Evolutionary conservation across 2,888 invertebrate genomes (phyloP), one percentile per base, ranked within the genome.

Genomic region (Erebia aethiops): DNA sequence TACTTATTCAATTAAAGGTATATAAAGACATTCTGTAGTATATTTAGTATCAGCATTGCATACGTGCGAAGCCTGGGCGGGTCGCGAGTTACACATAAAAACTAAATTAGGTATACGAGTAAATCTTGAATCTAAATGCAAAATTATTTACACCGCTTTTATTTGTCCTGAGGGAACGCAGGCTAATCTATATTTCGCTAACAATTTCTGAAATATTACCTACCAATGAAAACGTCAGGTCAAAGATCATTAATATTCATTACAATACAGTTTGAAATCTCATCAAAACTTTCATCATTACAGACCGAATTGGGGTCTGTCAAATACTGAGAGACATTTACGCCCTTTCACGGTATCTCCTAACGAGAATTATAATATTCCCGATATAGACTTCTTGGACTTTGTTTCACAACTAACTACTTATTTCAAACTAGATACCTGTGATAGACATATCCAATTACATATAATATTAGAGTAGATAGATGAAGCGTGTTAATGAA

Each of bases 201-300:
- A 18, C 18, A 18, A 61, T 10, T 13, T 43, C 43, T 18, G 61
- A 46, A 61, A 61, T 35, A 35, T 13, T 46, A 13, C 4, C 46
- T 61, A 46, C 46, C 21, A 49, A 21, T 49, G 62, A 49, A 62
- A 58, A 51, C 26, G 14, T 13, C 43, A 21, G n/a, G 41, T 18
- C 60, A 18, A 58, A 58, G 41, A 67, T 68, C 70, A 66, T 69
- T 60, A 66, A 68, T 70, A 65, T 71, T 73, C 71, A 73, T 68
- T 61, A 52, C 52, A 46, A 71, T 66, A 77, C 77, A 77, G 79
- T 78, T 74, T 75, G 74, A 69, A 62, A 68, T 57, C 67, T 79
- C 79, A 82, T 83, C 81, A 80, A 81, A 85, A 84, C 82, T 85
- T 85, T 81, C 75, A 82, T 79, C 81, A 84, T 84, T 81, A 83